These are phyloP conservation scores for Erpornis zantholeuca DNA, from an alignment of 2,113 vertebrate species.

Conservation along the genomic window DNA sequence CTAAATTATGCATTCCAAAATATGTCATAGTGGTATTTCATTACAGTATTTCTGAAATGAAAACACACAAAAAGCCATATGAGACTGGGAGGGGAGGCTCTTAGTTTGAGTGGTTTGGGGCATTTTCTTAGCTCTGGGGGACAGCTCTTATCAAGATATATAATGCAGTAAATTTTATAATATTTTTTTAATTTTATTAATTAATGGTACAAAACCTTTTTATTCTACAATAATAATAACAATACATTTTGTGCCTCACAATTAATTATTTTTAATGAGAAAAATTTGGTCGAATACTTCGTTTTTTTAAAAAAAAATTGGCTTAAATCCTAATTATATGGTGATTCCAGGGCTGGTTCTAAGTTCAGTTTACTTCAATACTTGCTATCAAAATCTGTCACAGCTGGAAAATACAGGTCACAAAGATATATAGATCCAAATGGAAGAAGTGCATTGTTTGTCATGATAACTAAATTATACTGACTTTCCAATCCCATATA, in stretches of 20 bases:
- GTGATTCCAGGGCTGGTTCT: not conserved
- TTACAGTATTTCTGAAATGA: not conserved
- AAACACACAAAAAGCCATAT: not conserved
- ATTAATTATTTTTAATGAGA: not conserved
- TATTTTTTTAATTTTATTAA: not conserved
- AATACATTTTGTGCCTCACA: not conserved
- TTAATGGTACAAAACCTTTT: not conserved
- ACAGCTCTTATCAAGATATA: not conserved
- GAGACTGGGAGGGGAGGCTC: fast-evolving
- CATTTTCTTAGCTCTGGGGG: not conserved
- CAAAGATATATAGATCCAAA: not conserved
- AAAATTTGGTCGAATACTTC: not conserved
- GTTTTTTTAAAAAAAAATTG: not conserved
- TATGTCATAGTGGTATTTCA: not conserved
- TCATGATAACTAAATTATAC: not conserved
- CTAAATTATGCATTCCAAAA: slow-evolving; percentile 8
- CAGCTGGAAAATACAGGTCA: not conserved
- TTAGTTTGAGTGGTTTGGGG: not conserved
- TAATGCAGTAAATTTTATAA: not conserved
- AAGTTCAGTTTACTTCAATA: not conserved
- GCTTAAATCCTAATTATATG: not conserved
- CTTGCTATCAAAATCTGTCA: not conserved
- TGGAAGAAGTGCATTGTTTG: not conserved
- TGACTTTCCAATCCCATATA: not conserved
- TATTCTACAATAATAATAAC: not conserved